A percentile compares a stretch with the other conserved stretches of the same genome.
Evolutionary conservation across 2,113 vertebrate genomes (phyloP).

Genomic region (Delphinapterus leucas): DNA sequence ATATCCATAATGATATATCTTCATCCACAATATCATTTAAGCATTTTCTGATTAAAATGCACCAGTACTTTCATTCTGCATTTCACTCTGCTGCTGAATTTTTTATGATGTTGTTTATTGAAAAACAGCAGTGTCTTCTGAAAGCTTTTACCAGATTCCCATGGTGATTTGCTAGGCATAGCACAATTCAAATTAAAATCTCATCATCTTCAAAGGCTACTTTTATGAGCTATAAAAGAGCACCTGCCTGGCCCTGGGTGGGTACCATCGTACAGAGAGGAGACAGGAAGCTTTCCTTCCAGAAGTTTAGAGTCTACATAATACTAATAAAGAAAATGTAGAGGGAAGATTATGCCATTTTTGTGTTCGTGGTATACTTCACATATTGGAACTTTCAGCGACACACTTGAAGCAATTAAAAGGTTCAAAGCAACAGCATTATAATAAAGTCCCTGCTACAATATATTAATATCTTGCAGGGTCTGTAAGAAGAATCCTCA

Average conservation of each 20-base stretch:
- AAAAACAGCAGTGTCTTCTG: neutral
- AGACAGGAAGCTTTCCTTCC: neutral
- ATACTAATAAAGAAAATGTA: neutral
- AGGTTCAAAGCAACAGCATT: neutral
- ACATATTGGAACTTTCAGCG: neutral
- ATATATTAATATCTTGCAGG: neutral
- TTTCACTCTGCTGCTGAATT: slow-evolving; percentile 41
- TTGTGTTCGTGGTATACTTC: neutral
- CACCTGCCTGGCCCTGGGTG: neutral
- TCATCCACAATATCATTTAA: neutral
- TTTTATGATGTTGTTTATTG: slow-evolving; percentile 43
- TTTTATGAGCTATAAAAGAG: slow-evolving; percentile 4
- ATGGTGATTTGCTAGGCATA: neutral
- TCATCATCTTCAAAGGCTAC: slow-evolving; percentile 19
- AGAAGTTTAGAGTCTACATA: neutral
- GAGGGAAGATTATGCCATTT: neutral
- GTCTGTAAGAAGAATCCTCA: neutral
- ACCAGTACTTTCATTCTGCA: neutral
- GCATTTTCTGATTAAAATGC: neutral
- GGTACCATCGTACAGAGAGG: neutral
- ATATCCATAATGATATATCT: neutral
- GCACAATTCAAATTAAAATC: slow-evolving; percentile 43
- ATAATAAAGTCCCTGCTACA: neutral
- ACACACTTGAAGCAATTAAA: neutral
- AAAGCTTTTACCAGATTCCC: slow-evolving; percentile 40